Evolutionary conservation across 1,140 invertebrate species (phyloP).

Genomic region (Trinorchestia longiramus): DNA sequence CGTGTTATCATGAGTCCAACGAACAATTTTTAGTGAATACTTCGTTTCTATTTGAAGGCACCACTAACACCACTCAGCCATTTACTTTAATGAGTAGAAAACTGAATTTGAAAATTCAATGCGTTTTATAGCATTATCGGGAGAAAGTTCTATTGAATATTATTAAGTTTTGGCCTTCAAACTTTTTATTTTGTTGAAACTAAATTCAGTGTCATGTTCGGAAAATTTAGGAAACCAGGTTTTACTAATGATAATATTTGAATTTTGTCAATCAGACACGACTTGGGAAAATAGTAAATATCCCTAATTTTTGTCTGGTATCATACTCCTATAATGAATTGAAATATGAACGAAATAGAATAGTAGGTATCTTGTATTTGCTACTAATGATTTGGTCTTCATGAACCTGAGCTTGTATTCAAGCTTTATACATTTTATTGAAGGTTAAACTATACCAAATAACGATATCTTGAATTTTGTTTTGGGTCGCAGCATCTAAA

Average conservation of each 20-base stretch:
- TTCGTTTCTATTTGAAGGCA: too few species aligned
- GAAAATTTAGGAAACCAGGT: too few species aligned
- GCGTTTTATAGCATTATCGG: background rate
- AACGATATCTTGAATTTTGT: background rate
- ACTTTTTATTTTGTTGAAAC: too few species aligned
- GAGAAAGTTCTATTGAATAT: background rate
- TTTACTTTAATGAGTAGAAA: background rate
- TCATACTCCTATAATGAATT: background rate
- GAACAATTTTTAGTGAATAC: too few species aligned
- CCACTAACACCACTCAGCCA: too few species aligned
- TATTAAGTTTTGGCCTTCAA: background rate
- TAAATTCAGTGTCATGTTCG: too few species aligned
- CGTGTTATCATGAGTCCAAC: too few species aligned
- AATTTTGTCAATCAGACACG: too few species aligned
- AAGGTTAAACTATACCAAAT: background rate
- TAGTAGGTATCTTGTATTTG: background rate
- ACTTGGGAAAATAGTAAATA: too few species aligned
- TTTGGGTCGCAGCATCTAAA: background rate
- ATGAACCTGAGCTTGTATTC: background rate
- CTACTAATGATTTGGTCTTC: background rate
- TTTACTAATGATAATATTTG: too few species aligned
- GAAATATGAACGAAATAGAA: background rate
- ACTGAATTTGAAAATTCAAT: background rate
- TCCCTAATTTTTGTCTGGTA: background rate
- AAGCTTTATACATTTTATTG: background rate